Evolutionary conservation across 2,113 vertebrate genomes (phyloP).

Genomic region (Pachypanchax playfairii): DNA sequence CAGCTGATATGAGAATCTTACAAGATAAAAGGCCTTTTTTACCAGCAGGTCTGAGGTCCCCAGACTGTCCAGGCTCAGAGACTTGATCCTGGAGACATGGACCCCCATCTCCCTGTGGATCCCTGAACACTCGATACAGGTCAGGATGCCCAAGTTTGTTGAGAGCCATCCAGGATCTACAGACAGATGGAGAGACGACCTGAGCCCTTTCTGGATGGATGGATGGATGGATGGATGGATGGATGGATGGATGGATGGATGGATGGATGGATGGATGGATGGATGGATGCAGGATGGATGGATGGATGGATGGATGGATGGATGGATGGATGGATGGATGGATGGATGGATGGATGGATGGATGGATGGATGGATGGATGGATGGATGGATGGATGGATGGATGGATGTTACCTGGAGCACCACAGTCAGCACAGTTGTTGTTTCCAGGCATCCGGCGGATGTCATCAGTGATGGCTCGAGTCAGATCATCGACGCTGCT

Average conservation of each 20-base stretch:
- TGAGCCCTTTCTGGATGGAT: no score
- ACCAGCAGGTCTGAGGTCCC: conserved; percentile 71
- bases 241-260: background rate
- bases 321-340: background rate
- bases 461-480: conserved; percentile 64
- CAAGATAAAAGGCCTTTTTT: background rate
- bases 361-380: background rate
- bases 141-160: conserved; percentile 65
- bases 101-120: conserved; percentile 72
- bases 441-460: conserved; percentile 69
- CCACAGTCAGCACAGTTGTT: conserved; percentile 68
- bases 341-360: background rate
- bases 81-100: conserved; percentile 67
- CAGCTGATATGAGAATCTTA: background rate
- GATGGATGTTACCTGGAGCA: conserved; percentile 51
- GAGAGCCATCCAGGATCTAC: conserved; percentile 67
- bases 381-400: background rate
- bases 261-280: background rate
- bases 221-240: background rate
- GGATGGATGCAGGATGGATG: background rate
- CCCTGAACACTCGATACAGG: conserved; percentile 71
- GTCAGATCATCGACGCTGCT: conserved; percentile 70
- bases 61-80: conserved; percentile 65
- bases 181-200: conserved; percentile 16
- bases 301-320: background rate